A percentile compares a stretch with the other conserved stretches of the same genome.
Evolutionary conservation across 1,140 invertebrate species (phyloP).

Genomic region (Oncopeltus fasciatus): DNA sequence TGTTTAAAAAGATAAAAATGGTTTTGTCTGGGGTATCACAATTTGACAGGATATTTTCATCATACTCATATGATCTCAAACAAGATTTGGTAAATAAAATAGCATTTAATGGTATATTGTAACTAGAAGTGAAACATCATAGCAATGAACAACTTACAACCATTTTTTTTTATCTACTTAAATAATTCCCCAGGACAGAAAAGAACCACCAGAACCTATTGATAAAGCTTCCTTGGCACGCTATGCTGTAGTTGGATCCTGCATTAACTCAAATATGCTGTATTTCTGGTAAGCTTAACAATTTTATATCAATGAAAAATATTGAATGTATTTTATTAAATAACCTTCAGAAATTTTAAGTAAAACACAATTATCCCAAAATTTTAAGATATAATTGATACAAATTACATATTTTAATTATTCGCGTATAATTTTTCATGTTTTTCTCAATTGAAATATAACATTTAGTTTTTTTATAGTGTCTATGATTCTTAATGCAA

Average conservation of each 20-base stretch:
- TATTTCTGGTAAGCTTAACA: conserved; percentile 46
- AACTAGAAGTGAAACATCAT: background rate
- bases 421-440: background rate
- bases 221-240: conserved; percentile 37
- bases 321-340: no score
- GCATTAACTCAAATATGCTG: conserved; percentile 41
- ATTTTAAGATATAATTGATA: background rate
- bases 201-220: conserved; percentile 32
- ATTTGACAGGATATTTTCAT: background rate
- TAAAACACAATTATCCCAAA: background rate
- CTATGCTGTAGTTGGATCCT: conserved; percentile 44
- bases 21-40: background rate
- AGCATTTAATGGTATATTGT: background rate
- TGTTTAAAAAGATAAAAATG: no score
- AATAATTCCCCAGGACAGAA: conserved; percentile 28
- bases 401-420: background rate
- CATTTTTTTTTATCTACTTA: background rate
- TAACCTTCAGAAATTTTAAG: no score
- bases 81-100: background rate
- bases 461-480: background rate
- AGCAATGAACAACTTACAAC: background rate
- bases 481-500: no score
- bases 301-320: no score
- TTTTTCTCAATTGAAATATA: background rate
- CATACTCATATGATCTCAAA: background rate